phyloP scores from a whole-genome alignment of 2,888 invertebrate species.

The Pandemis corylana region DNA sequence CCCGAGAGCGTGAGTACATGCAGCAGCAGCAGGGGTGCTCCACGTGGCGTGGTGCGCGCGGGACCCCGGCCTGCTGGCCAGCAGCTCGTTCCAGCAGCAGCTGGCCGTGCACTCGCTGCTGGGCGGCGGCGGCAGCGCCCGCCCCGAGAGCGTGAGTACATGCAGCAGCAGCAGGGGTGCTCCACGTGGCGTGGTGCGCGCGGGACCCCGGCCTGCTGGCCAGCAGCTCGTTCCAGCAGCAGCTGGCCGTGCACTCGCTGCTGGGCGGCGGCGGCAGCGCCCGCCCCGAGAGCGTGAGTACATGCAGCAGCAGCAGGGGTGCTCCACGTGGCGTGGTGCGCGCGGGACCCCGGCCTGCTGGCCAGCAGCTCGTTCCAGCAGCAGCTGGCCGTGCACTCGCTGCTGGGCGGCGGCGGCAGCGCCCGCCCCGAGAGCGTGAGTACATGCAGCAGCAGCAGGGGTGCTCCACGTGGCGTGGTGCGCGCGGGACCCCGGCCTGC shows the following conservation, averaged over 20 bases:
- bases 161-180: constrained; percentile 71
- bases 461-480: constrained; percentile 95
- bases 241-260: constrained; percentile 90
- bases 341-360: constrained; percentile 93
- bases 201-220: constrained; percentile 94
- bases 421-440: constrained; percentile 80
- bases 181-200: constrained; percentile 96
- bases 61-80: constrained; percentile 93
- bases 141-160: constrained; percentile 77
- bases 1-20: constrained; percentile 74
- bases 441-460: constrained; percentile 59
- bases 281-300: constrained; percentile 78
- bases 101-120: constrained; percentile 89
- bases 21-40: constrained; percentile 69
- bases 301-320: constrained; percentile 57
- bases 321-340: constrained; percentile 96
- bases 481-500: constrained; percentile 93
- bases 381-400: constrained; percentile 90
- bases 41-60: constrained; percentile 96
- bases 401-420: constrained; percentile 84
- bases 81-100: constrained; percentile 94
- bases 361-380: constrained; percentile 95
- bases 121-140: constrained; percentile 84
- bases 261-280: constrained; percentile 84
- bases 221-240: constrained; percentile 94